Evolutionary conservation across 2,797 vertebrate species (phyloP).

Genomic region (Bradypodion pumilum): DNA sequence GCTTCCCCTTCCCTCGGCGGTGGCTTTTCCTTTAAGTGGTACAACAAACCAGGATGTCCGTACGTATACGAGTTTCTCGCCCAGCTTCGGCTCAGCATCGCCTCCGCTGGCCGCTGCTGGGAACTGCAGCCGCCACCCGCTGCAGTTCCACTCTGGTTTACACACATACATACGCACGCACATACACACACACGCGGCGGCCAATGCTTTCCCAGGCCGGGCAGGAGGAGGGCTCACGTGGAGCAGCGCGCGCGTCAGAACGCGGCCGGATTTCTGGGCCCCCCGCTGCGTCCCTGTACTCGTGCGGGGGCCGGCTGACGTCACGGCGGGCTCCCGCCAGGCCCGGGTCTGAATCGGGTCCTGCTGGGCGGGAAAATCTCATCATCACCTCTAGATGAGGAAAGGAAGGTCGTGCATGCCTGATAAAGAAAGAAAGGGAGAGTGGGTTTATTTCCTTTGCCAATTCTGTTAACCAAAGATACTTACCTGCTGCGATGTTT

Average conservation of each 20-base stretch:
- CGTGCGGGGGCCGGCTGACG: too few relatives aligned
- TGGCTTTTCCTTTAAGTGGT: slow-evolving; percentile 19
- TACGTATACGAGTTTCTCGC: neutral
- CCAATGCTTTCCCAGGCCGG: neutral
- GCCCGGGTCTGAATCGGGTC: neutral
- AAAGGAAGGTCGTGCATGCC: neutral
- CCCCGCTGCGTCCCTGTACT: neutral
- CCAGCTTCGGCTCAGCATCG: slow-evolving; percentile 39
- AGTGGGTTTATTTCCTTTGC: too few relatives aligned
- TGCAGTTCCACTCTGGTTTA: too few relatives aligned
- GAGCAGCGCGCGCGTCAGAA: neutral
- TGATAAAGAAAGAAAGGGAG: too few relatives aligned
- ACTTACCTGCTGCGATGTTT: too few relatives aligned
- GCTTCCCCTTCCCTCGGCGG: neutral
- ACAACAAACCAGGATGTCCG: slow-evolving; percentile 35
- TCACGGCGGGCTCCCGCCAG: neutral
- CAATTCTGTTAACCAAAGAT: too few relatives aligned
- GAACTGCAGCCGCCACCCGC: neutral
- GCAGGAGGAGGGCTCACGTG: slow-evolving; percentile 4
- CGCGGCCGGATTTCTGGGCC: neutral
- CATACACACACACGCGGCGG: neutral
- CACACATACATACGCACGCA: neutral
- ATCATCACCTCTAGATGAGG: neutral
- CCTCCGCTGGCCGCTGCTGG: slow-evolving; percentile 34
- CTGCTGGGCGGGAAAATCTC: too few relatives aligned